Base-by-base conservation (phyloP, 1,140 invertebrate genomes). In the Rhynchophorus ferrugineus region DNA sequence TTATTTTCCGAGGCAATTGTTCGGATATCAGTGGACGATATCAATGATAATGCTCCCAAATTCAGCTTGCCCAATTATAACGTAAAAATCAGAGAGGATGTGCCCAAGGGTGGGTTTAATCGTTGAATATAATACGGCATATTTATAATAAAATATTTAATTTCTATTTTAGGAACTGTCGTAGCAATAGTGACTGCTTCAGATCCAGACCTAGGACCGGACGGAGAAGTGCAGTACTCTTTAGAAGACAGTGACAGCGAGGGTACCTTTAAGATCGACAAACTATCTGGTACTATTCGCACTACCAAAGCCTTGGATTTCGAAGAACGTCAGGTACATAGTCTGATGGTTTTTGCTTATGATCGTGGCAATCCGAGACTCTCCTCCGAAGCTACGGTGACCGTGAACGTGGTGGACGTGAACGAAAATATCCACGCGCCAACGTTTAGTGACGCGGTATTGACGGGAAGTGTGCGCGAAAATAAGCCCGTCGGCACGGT, bases 381-480 rank as follows among this genome's bases (percentile, higher is more conserved):
- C 33, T 81, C 78, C 17, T 80, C 86, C 0, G 84, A 90, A 59
- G 81, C 84, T 24, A 81, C 81, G 36, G 75, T 91, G 14, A 79
- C 89, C 11, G 81, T 98, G 3, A 88, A 95, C 67, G 81, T 98
- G 17, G 81, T 90, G 36, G 91, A 97, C 72, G 91, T 97, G 8
- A 92, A 96, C 67, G 91, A 96, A 69, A 95, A 95, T 69, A 70
- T 84, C 2, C 79, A 86, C 64, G 72, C 89, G 18, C 95, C 95
- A 0, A 71, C 79, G 33, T 98, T 98, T 69, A 77, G 79, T 17
- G 89, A 91, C 68, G 86, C 87, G 61, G 84, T 91, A 22, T 73
- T 84, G 5, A 73, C 77, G 19, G 82, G 83, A 22, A 77, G 71
- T 55, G 81, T 93, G 42, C 73, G 64, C 53, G 92, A 90, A 68